Conservation (phyloP, 2,113 vertebrate species). For the Pagrus major region DNA sequence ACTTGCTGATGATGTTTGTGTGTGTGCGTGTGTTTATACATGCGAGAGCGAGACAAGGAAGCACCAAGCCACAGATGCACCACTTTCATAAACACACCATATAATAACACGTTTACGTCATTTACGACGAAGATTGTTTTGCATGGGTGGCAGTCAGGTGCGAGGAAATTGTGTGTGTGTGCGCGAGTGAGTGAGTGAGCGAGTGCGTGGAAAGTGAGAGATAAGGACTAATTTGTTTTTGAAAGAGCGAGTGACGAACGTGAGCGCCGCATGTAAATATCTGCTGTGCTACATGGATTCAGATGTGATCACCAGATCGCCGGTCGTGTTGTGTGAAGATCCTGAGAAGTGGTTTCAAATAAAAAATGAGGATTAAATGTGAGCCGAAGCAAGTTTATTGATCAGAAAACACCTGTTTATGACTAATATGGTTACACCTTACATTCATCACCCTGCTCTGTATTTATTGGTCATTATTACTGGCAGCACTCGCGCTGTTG, state of each 20-base stretch:
- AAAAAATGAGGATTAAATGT: neutral
- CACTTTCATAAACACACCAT: conserved; percentile 12
- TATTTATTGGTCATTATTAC: conserved; percentile 9
- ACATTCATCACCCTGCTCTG: neutral
- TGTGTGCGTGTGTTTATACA: neutral
- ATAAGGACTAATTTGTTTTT: conserved; percentile 27
- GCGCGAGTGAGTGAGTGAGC: too few species aligned
- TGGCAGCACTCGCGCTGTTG: neutral
- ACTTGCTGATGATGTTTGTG: neutral
- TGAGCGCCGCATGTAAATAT: neutral
- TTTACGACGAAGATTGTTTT: neutral
- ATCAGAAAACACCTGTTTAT: conserved; percentile 10
- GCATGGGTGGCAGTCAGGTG: neutral
- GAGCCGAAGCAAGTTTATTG: conserved; percentile 26
- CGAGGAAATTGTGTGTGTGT: conserved; percentile 10
- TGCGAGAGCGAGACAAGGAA: neutral
- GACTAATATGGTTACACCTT: conserved; percentile 22
- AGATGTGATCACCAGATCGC: neutral
- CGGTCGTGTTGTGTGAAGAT: neutral
- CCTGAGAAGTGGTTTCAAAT: neutral
- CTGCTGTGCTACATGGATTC: neutral
- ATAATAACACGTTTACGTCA: neutral
- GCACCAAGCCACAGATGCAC: neutral
- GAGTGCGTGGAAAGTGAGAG: conserved; percentile 5
- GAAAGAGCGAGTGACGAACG: neutral